Evolutionary conservation across 2,113 vertebrate genomes (phyloP).

Genomic region (Copsychus sechellarum): DNA sequence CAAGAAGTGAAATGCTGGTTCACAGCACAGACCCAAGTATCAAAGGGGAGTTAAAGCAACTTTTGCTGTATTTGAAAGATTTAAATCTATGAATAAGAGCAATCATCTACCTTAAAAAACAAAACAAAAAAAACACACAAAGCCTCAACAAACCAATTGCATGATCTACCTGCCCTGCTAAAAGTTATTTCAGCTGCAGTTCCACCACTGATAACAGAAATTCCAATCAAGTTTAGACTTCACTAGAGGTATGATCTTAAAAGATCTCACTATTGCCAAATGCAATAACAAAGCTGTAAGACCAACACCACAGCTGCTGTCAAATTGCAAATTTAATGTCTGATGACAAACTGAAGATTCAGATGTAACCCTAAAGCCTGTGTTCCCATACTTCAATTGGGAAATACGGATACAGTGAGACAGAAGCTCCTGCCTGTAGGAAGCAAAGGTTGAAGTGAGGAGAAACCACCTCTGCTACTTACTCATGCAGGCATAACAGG

Average conservation of each 20-base stretch:
- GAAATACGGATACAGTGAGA: fast-evolving
- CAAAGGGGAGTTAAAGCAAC: neutral
- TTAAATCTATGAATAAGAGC: neutral
- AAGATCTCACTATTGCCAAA: neutral
- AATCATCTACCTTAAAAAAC: neutral
- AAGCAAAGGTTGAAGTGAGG: neutral
- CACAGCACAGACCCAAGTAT: neutral
- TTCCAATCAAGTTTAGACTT: neutral
- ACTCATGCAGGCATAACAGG: neutral
- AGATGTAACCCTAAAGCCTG: neutral
- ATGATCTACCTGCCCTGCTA: neutral
- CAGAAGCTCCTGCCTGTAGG: neutral
- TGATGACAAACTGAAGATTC: neutral
- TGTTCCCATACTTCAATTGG: neutral
- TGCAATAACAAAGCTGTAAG: neutral
- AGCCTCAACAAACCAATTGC: neutral
- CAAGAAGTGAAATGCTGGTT: neutral
- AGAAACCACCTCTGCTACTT: neutral
- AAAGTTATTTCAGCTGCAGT: neutral
- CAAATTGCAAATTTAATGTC: neutral
- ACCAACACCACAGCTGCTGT: neutral
- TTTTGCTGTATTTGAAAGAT: neutral
- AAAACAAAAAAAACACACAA: too few relatives aligned
- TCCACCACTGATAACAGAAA: neutral
- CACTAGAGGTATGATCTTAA: neutral